Conservation (phyloP, 53 echinoderm and acorn worm genomes). For the Mesocentrotus franciscanus region DNA sequence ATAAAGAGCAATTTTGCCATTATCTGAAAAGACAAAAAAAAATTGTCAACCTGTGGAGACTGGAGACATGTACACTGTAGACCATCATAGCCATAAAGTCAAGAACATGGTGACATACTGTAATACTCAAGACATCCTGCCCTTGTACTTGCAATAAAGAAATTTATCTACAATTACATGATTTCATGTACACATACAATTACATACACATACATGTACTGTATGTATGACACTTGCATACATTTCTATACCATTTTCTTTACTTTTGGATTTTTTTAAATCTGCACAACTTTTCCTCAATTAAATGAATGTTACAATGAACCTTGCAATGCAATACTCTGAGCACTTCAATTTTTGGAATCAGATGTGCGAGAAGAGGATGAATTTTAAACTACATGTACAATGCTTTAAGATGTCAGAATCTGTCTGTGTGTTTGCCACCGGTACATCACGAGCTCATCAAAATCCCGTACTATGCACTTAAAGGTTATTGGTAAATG, state of each 20-base stretch:
- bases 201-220: too few relatives aligned
- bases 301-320: too few relatives aligned
- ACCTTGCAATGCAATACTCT: background rate
- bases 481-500: conserved; percentile 54
- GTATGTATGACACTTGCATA: too few relatives aligned
- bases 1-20: background rate
- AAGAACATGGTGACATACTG: too few relatives aligned
- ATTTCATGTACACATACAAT: too few relatives aligned
- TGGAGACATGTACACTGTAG: too few relatives aligned
- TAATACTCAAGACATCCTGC: too few relatives aligned
- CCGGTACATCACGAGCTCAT: background rate
- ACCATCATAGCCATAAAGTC: background rate
- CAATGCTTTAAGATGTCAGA: background rate
- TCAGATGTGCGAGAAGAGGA: background rate
- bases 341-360: background rate
- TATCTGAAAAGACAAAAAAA: background rate
- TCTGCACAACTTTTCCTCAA: too few relatives aligned
- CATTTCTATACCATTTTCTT: too few relatives aligned
- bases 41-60: background rate
- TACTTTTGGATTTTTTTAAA: too few relatives aligned
- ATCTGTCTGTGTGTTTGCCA: background rate
- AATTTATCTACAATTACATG: too few relatives aligned
- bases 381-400: background rate
- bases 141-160: background rate
- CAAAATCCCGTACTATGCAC: background rate